Conservation (phyloP, 2,888 invertebrate genomes). For the Chymomyza amoena region DNA sequence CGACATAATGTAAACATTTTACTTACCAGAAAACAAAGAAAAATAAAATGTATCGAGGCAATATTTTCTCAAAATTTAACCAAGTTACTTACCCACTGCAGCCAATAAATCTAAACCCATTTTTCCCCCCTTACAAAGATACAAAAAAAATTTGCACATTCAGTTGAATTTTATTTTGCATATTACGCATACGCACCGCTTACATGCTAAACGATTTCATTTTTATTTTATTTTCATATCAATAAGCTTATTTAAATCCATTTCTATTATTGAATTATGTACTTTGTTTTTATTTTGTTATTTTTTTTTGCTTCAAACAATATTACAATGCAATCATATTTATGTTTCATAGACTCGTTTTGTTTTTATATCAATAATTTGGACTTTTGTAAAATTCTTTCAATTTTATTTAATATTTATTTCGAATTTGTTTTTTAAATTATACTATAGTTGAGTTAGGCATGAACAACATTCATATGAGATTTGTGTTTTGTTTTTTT, state of each 20-base stretch:
- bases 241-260: slow-evolving; percentile 62
- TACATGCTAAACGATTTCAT: slow-evolving; percentile 49
- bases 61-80: neutral
- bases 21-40: too few species aligned
- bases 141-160: slow-evolving; percentile 44
- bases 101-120: neutral
- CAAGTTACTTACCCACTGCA: neutral
- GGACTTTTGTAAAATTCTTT: slow-evolving; percentile 72
- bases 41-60: too few species aligned
- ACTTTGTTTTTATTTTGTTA: neutral
- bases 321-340: slow-evolving; percentile 31
- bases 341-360: slow-evolving; percentile 15
- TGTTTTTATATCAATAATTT: slow-evolving; percentile 49
- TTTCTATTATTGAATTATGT: slow-evolving; percentile 52
- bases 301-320: slow-evolving; percentile 16
- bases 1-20: too few species aligned
- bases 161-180: slow-evolving; percentile 63
- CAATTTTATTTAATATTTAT: slow-evolving; percentile 16
- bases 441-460: slow-evolving; percentile 29
- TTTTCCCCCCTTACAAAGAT: neutral
- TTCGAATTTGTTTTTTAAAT: slow-evolving; percentile 19
- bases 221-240: slow-evolving; percentile 25
- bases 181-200: slow-evolving; percentile 56
- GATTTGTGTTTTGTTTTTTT: slow-evolving; percentile 29
- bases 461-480: slow-evolving; percentile 70